Percentiles rank a stretch among this genome's conserved stretches.
phyloP scores from a whole-genome alignment of 1,140 invertebrate species.

The Laupala kohalensis region DNA sequence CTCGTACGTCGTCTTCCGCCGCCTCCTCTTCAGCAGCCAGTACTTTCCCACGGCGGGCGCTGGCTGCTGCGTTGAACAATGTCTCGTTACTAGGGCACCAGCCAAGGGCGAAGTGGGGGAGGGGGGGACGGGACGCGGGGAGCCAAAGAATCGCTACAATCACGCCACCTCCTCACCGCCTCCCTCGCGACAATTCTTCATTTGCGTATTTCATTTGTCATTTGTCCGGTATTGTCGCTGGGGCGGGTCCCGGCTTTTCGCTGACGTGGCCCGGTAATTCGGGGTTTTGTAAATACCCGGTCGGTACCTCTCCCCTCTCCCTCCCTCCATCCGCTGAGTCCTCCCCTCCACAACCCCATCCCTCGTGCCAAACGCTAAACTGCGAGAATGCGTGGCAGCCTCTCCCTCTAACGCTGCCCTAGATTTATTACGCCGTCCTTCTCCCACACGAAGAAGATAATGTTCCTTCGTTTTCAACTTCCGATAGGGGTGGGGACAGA shows the following conservation, averaged over 20 bases:
- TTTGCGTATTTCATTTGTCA: slow-evolving; percentile 35
- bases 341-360: neutral
- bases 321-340: neutral
- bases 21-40: too few relatives aligned
- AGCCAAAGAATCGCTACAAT: slow-evolving; percentile 20
- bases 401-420: too few relatives aligned
- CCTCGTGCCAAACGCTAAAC: too few relatives aligned
- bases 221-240: slow-evolving; percentile 31
- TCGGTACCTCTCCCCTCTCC: neutral
- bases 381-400: too few relatives aligned
- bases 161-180: slow-evolving; percentile 20
- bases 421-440: too few relatives aligned
- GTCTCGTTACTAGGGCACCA: slow-evolving; percentile 24
- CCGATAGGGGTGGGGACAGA: too few relatives aligned
- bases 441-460: too few relatives aligned
- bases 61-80: slow-evolving; percentile 20
- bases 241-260: slow-evolving; percentile 4
- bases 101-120: neutral
- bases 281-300: slow-evolving; percentile 13
- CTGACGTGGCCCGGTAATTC: slow-evolving; percentile 8
- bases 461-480: too few relatives aligned
- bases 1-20: too few relatives aligned
- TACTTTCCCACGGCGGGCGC: slow-evolving; percentile 4
- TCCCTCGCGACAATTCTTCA: slow-evolving; percentile 34
- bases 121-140: neutral